Evolutionary conservation across 2,113 vertebrate species (phyloP).

Genomic region (Indicator maculatus): DNA sequence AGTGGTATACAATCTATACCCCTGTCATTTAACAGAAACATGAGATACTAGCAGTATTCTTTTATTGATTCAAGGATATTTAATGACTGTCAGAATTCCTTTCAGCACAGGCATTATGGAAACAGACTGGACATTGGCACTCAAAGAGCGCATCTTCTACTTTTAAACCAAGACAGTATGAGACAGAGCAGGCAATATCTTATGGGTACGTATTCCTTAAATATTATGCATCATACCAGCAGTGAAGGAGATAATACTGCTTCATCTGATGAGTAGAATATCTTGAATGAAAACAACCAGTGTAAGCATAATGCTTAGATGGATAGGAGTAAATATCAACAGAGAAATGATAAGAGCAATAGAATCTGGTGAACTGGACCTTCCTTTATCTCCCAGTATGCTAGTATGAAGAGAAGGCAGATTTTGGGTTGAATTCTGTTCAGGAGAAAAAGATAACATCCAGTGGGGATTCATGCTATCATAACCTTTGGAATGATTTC

Average conservation of each 20-base stretch:
- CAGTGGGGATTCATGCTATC: not conserved
- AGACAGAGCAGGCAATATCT: not conserved
- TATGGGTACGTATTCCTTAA: not conserved
- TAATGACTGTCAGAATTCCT: not conserved
- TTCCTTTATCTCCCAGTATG: not conserved
- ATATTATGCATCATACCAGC: not conserved
- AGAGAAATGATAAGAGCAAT: not conserved
- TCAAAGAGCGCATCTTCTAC: not conserved
- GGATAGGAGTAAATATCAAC: not conserved
- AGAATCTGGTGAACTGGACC: not conserved
- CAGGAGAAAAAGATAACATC: not conserved
- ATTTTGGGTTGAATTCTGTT: not conserved
- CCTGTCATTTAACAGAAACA: not conserved
- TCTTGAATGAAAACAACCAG: not conserved
- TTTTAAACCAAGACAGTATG: not conserved
- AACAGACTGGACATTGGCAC: not conserved
- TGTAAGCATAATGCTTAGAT: not conserved
- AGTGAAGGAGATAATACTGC: not conserved
- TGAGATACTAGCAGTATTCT: not conserved
- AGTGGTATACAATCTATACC: not conserved
- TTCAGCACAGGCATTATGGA: not conserved
- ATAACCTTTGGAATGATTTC: not conserved
- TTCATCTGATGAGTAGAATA: constrained; percentile 1
- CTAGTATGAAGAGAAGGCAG: not conserved
- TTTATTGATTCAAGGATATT: not conserved